Conservation (phyloP, 2,888 invertebrate species). For the Arctia plantaginis region DNA sequence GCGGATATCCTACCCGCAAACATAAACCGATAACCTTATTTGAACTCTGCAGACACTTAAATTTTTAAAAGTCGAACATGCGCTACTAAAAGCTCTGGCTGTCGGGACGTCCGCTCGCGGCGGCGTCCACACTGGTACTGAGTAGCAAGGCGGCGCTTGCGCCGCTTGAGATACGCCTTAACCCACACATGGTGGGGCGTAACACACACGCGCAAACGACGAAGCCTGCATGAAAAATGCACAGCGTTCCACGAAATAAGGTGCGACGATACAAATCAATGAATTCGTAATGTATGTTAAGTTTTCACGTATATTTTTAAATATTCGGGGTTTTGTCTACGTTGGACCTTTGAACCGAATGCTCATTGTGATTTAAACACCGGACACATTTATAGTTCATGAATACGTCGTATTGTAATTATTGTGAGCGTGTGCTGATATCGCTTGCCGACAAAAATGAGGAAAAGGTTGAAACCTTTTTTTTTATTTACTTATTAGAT, state of each 20-base stretch:
- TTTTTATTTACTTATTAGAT: neutral
- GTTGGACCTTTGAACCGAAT: conserved; percentile 41
- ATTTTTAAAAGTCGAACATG: conserved; percentile 55
- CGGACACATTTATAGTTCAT: conserved; percentile 24
- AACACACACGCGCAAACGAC: conserved; percentile 47
- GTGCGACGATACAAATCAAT: conserved; percentile 57
- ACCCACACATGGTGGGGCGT: conserved; percentile 61
- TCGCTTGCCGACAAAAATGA: conserved; percentile 22
- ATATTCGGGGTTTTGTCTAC: conserved; percentile 26
- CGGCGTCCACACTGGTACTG: conserved; percentile 71
- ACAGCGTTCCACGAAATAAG: conserved; percentile 63
- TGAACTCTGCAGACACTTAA: conserved; percentile 72
- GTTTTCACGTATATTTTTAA: conserved; percentile 24
- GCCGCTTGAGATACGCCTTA: conserved; percentile 72
- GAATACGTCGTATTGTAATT: conserved; percentile 27
- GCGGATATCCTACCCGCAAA: conserved; percentile 77
- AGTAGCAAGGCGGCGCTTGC: conserved; percentile 75
- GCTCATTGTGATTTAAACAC: conserved; percentile 28
- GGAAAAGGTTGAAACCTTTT: conserved; percentile 16
- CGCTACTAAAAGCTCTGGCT: conserved; percentile 30
- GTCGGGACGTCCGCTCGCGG: conserved; percentile 61
- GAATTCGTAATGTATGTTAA: conserved; percentile 31
- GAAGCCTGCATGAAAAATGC: conserved; percentile 80
- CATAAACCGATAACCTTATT: conserved; percentile 77
- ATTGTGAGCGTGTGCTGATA: conserved; percentile 31